Base-by-base conservation (phyloP, 2,797 vertebrate genomes). In the Thripadectes ignobilis region DNA sequence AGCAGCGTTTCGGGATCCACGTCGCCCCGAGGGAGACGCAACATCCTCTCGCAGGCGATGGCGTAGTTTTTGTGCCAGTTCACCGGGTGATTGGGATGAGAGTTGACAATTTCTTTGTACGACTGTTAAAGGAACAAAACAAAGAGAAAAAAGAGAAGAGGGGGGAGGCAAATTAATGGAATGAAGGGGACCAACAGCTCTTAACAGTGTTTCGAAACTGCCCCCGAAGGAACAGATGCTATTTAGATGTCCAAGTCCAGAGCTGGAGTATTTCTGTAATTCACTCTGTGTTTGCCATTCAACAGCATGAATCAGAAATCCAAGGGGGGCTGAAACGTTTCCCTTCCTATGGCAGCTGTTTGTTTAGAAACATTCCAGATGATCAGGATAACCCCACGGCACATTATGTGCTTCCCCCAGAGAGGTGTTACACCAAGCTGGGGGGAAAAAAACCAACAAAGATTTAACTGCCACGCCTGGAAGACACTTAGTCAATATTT, bases 21-120 rank as follows among this genome's bases (percentile, higher is more conserved):
- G 39, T 96, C 96, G 54, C 63, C 69, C 34, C 95, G 97, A 46
- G 69, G 97, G 2, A 98, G 98, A 88, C 97, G 98, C 58, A 99
- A 97, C 97, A 99, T 98, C 96, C 99, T 98, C 98, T 99, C 99
- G 3, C 99, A 99, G 68, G 99, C 98, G 46, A 99, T 98, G 38
- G 99, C 99, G 10, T 99, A 98, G 98, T 99, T 99, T 97, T 99
- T 99, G 98, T 99, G 99, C 99, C 99, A 99, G 94, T 99, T 99
- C 81, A 98, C 97, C 3, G 99, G 99, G 97, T 99, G 99, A 91
- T 98, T 91, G 69, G 98, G 97, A 94, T 98, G 97, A 48, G 96
- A 96, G 93, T 92, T 98, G 91, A 99, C 98, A 84, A 99, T 98
- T 93, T 99, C 98, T 97, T 98, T 99, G 97, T 99, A 99, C 0